Base-by-base conservation (phyloP, 2,797 vertebrate genomes). In the Notolabrus celidotus region DNA sequence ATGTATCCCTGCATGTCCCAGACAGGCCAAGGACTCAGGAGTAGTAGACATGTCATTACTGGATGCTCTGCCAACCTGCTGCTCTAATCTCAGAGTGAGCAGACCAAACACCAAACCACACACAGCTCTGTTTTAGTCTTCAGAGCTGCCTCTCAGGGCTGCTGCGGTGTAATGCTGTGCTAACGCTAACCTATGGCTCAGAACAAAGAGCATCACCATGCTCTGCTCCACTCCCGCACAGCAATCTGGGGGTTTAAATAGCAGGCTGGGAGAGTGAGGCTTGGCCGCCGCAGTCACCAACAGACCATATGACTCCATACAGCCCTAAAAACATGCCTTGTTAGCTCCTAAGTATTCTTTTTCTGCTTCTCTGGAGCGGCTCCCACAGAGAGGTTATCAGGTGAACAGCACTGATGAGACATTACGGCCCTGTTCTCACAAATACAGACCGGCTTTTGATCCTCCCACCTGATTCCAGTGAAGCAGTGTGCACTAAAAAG, bases 31-130 rank as follows among this genome's bases (percentile, higher is more conserved):
- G 90, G 91, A 85, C 92, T 91, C 53, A 4, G 49, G 79, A 77
- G 87, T 23, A 41, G 87, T 66, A 93, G 90, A 89, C 87, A 84
- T 93, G 90, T 88, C 86, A 91, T 94, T 93, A 93, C 82, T 83
- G 79, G 54, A 87, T 88, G 86, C 88, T 77, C 71, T 84, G 89
- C 84, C 86, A 91, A 88, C 82, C 89, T 88, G 86, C 84, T 72
- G 81, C 90, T 86, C 85, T 91, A 91, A 92, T 92, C 90, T 90
- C 82, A 88, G 88, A 79, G 75, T 27, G 77, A 85, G 88, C 88
- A 86, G 87, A 89, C 84, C 88, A 90, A 90, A 92, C 88, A 91
- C 80, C 84, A 88, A 88, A 90, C 88, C 90, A 60, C 90, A 90
- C 81, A 85, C 86, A 64, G 79, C 80, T 90, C 88, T 82, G 87